Conservation (phyloP, 2,113 vertebrate species). For the Engystomops pustulosus region DNA sequence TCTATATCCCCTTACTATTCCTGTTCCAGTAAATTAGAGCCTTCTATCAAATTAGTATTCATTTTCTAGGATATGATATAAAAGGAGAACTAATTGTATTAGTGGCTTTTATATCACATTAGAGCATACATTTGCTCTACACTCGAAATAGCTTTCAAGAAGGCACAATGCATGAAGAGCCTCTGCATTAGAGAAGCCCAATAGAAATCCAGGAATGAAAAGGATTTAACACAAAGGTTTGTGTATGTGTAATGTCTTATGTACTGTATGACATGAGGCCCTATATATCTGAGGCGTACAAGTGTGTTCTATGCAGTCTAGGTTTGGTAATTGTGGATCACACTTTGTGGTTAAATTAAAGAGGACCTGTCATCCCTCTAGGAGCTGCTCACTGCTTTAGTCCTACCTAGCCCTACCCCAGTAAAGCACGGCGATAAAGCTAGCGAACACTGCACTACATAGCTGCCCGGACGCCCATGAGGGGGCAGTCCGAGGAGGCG, state of each 20-base stretch:
- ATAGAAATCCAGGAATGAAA: conserved; percentile 18
- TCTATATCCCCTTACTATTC: conserved; percentile 75
- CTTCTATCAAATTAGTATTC: conserved; percentile 79
- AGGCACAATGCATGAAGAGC: conserved; percentile 19
- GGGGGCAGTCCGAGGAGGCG: too few relatives aligned
- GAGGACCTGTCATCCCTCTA: too few relatives aligned
- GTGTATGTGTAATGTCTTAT: neutral
- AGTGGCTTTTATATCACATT: conserved; percentile 75
- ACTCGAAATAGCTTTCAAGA: conserved; percentile 56
- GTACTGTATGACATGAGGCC: neutral
- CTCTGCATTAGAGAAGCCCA: conserved; percentile 42
- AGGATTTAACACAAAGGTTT: neutral
- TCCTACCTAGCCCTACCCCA: too few relatives aligned
- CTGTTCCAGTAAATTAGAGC: conserved; percentile 74
- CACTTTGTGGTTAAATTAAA: too few relatives aligned
- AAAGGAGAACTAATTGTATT: conserved; percentile 73
- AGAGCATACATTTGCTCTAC: conserved; percentile 65
- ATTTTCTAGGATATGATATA: conserved; percentile 77
- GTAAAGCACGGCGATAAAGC: too few relatives aligned
- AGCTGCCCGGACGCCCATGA: too few relatives aligned
- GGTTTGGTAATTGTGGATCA: too few relatives aligned
- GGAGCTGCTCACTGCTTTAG: too few relatives aligned
- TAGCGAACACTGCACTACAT: too few relatives aligned
- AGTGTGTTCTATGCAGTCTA: too few relatives aligned
- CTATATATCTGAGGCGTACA: too few relatives aligned